Evolutionary conservation across 2,113 vertebrate genomes (phyloP).

Genomic region (Notothenia rossii): DNA sequence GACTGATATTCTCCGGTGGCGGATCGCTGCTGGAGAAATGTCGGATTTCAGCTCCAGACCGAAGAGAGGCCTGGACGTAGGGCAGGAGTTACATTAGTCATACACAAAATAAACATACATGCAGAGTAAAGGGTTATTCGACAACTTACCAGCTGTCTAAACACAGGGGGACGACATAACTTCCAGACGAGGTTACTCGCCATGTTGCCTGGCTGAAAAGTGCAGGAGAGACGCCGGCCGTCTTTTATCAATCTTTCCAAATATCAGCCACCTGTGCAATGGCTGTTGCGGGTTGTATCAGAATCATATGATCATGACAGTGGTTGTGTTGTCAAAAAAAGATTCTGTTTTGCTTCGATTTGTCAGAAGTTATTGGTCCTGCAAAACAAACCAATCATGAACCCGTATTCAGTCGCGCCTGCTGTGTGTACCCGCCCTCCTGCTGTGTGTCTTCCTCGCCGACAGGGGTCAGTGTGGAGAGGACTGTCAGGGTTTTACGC

Average conservation of each 20-base stretch:
- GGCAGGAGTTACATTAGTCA: background rate
- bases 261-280: background rate
- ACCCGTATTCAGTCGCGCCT: conserved; percentile 19
- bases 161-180: conserved; percentile 36
- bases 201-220: conserved; percentile 55
- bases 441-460: conserved; percentile 10
- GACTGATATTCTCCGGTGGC: conserved; percentile 73
- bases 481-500: too few species aligned
- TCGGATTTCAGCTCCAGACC: conserved; percentile 14
- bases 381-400: conserved; percentile 37
- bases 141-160: conserved; percentile 68
- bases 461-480: conserved; percentile 15
- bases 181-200: conserved; percentile 57
- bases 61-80: conserved; percentile 40
- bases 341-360: background rate
- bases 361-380: background rate
- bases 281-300: too few species aligned
- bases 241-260: background rate
- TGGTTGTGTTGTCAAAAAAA: background rate
- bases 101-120: background rate
- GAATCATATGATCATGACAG: fast-evolving
- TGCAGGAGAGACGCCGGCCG: background rate
- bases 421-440: background rate
- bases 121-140: background rate
- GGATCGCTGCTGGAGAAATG: conserved; percentile 59